Evolutionary conservation across 2,888 invertebrate genomes (phyloP).

Genomic region (Andrena dorsata): DNA sequence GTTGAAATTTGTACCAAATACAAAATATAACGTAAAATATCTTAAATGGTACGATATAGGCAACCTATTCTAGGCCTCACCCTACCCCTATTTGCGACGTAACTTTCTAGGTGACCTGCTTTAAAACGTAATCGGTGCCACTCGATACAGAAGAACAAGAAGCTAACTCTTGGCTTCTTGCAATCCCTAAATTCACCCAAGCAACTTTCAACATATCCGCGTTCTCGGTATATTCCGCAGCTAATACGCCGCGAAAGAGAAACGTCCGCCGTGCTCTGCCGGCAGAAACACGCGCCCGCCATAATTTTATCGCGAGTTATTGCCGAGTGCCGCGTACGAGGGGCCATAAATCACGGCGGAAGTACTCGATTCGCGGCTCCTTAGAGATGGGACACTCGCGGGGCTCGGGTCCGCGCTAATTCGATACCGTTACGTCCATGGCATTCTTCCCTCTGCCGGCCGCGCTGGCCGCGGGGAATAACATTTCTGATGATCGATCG

Average conservation of each 20-base stretch:
- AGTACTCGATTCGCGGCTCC: slow-evolving; percentile 15
- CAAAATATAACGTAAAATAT: too few relatives aligned
- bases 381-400: slow-evolving; percentile 6
- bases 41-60: too few relatives aligned
- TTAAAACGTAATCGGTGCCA: background rate
- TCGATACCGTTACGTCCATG: slow-evolving; percentile 54
- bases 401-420: slow-evolving; percentile 36
- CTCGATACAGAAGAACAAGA: background rate
- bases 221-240: background rate
- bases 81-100: too few relatives aligned
- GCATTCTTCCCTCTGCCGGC: slow-evolving; percentile 40
- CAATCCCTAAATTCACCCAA: too few relatives aligned
- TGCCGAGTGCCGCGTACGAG: background rate
- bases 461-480: slow-evolving; percentile 61
- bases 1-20: too few relatives aligned
- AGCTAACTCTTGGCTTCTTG: too few relatives aligned
- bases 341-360: background rate
- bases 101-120: too few relatives aligned
- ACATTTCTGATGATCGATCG: slow-evolving; percentile 76
- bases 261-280: background rate
- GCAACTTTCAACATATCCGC: background rate
- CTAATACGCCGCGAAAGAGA: background rate
- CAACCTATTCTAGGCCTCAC: too few relatives aligned
- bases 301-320: background rate
- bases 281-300: background rate